Conservation (phyloP, 2,888 invertebrate species). For the Watsonalla cultraria region DNA sequence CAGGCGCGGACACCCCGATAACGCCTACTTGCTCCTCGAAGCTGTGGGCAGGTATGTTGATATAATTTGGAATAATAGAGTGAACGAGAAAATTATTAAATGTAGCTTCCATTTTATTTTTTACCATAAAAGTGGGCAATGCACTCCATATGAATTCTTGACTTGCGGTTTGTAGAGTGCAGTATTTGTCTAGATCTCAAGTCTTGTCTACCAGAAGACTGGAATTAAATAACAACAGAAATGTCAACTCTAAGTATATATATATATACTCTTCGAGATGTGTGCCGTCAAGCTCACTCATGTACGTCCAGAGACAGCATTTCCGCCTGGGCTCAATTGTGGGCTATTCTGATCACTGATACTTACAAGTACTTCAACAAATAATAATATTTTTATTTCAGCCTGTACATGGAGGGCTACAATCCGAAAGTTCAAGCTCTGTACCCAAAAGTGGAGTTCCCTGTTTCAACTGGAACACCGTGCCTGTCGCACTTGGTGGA, state of each 20-base stretch:
- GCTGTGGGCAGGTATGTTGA: slow-evolving; percentile 80
- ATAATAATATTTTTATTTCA: slow-evolving; percentile 34
- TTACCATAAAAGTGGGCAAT: no score
- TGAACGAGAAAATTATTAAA: neutral
- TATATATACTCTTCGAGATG: no score
- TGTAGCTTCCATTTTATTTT: no score
- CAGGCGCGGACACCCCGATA: slow-evolving; percentile 80
- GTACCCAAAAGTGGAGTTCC: slow-evolving; percentile 86
- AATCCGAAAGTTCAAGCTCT: slow-evolving; percentile 83
- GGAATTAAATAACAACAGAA: no score
- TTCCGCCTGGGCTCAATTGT: no score
- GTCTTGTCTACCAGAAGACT: no score
- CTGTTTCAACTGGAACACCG: slow-evolving; percentile 91
- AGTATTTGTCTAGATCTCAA: no score
- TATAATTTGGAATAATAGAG: neutral
- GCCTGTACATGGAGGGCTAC: slow-evolving; percentile 86
- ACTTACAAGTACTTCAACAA: neutral
- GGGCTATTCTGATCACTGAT: neutral
- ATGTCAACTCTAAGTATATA: no score
- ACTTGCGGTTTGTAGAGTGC: no score
- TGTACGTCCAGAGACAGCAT: no score
- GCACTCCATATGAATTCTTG: no score
- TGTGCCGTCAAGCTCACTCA: no score
- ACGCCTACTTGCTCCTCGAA: slow-evolving; percentile 70
- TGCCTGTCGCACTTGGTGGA: slow-evolving; percentile 88